These are phyloP conservation scores for Sciurus niger DNA, from an alignment of 2,113 vertebrate genomes.

Conservation along the genomic window DNA sequence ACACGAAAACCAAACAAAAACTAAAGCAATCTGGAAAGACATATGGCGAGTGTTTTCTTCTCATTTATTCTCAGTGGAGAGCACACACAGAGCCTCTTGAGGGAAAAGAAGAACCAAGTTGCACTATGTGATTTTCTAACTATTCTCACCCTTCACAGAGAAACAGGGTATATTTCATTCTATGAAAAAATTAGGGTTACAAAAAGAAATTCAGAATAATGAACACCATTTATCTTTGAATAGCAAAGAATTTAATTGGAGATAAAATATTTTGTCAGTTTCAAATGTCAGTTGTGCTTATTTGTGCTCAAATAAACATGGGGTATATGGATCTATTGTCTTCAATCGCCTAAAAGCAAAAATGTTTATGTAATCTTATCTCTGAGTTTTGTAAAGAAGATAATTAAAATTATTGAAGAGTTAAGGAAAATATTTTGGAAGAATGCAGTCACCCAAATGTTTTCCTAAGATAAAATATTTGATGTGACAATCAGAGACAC, in stretches of 20 bases:
- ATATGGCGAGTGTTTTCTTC: not conserved
- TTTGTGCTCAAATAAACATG: not conserved
- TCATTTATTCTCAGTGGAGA: not conserved
- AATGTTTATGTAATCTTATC: not conserved
- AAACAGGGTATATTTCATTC: not conserved
- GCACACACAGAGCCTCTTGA: fast-evolving
- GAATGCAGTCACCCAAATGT: not conserved
- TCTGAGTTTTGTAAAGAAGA: not conserved
- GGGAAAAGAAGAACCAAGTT: not conserved
- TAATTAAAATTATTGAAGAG: not conserved
- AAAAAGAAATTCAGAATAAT: not conserved
- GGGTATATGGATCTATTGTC: not conserved
- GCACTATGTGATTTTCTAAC: not conserved
- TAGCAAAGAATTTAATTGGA: not conserved
- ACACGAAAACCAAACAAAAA: not conserved
- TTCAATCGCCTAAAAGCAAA: not conserved
- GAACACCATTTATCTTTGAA: not conserved
- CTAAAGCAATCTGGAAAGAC: constrained; percentile 12
- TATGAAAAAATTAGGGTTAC: not conserved
- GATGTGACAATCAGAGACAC: not conserved
- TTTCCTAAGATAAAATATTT: not conserved
- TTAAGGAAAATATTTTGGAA: not conserved
- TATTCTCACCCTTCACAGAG: not conserved
- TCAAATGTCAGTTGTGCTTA: not conserved
- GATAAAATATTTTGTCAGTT: constrained; percentile 17